Base-by-base conservation (phyloP, 2,888 invertebrate genomes). In the Drosophila meridiana region DNA sequence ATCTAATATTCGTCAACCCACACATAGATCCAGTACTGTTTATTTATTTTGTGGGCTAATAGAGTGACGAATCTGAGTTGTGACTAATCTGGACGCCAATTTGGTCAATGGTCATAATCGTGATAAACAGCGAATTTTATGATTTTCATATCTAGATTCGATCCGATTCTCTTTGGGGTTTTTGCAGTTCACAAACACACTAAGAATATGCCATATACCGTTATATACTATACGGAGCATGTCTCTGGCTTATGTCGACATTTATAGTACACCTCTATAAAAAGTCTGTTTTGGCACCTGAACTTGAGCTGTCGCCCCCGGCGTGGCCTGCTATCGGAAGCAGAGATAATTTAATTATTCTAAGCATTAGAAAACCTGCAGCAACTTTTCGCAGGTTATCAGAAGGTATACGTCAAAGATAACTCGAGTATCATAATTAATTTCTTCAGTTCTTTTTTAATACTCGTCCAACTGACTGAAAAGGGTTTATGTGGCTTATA, bases 361-460 rank as follows among this genome's bases (percentile, higher is more conserved):
- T 69, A 73, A 77, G 81, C 76, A 76, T 76, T 76, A 65, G 59
- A 40, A 50, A 58, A 66, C 42, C 47, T 56, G 62, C 71, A 57
- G 60, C 61, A 67, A 66, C 43, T 53, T 43, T 43, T 50, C 14
- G 55, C 62, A 66, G 72, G 78, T 78, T 78, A 83, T 83, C 83
- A 88, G 86, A 71, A 75, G 74, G 60, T 80, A 75, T 75, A 86
- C 72, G 89, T 89, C 89, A 76, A 83, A 84, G 84, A 84, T 84
- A 84, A 87, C 89, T 89, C 82, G 67, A 81, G 87, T 84, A 82
- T 84, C 89, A 84, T 84, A 84, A 84, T 84, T 84, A 84, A 84
- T 89, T 89, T 84, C 82, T 87, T 83, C 67, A 60, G 9, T 32
- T 50, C 30, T 32, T 32, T 70, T 70, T 71, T 45, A 30, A 36